Evolutionary conservation across 1,140 invertebrate species (phyloP), one percentile per base, ranked within the genome.

Genomic region (Scaptodrosophila lebanonensis): DNA sequence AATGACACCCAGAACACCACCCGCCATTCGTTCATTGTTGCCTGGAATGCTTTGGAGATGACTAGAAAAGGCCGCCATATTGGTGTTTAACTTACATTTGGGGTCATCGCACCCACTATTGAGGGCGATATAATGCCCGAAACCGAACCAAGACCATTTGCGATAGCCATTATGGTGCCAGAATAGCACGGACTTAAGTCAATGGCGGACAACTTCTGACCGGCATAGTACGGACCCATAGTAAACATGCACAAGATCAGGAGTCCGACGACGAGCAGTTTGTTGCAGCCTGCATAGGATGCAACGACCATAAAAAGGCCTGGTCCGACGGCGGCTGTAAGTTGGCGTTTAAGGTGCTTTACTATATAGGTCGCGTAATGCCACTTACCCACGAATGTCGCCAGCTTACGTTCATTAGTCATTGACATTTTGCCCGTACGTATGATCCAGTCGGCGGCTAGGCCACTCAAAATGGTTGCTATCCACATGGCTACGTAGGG

Each of bases 161-260:
- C 91, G 2, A 96, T 87, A 0, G 93, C 94, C 92, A 94, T 95
- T 18, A 95, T 87, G 0, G 92, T 92, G 35, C 93, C 94, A 2
- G 94, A 91, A 84, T 91, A 95, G 67, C 93, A 92, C 15, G 93
- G 91, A 53, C 93, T 93, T 40, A 95, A 88, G 76, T 95, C 94
- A 25, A 95, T 85, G 2, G 93, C 91, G 62, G 94, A 94, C 8
- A 95, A 90, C 66, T 91, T 91, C 83, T 92, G 90, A 2, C 91
- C 91, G 0, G 90, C 89, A 68, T 91, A 92, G 76, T 89, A 94
- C 49, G 89, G 91, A 5, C 93, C 94, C 89, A 93, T 93, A 2
- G 92, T 1, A 3, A 63, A 48, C 69, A 85, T 63, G 3, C 45
- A 6, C 0, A 64, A 15, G 5, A 54, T 57, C 9, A 83, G 82